These are phyloP conservation scores for Scatophagus argus DNA, from an alignment of 2,113 vertebrate species.

Conservation along the genomic window DNA sequence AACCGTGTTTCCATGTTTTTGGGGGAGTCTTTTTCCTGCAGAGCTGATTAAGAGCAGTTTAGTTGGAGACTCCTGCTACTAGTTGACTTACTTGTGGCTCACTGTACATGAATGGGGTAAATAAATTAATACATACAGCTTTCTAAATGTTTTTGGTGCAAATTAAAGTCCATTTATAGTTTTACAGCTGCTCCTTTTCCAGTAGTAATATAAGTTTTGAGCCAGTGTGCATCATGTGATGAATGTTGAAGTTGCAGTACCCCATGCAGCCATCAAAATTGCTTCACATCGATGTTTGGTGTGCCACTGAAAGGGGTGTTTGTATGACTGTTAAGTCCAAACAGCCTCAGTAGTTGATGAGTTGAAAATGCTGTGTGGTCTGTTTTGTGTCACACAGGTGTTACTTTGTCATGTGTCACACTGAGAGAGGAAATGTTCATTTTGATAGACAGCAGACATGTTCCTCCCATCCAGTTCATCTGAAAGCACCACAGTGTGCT, in stretches of 20 bases:
- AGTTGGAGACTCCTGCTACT: neutral
- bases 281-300: neutral
- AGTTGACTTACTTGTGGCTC: neutral
- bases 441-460: conserved; percentile 72
- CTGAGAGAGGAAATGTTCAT: conserved; percentile 63
- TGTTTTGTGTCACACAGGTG: conserved; percentile 64
- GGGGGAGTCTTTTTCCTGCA: too few relatives aligned
- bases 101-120: neutral
- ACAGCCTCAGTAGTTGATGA: conserved; percentile 12
- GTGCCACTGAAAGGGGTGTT: conserved; percentile 7
- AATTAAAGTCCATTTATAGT: too few relatives aligned
- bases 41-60: neutral
- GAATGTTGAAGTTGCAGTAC: neutral
- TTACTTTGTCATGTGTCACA: conserved; percentile 75
- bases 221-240: neutral
- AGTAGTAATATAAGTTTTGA: neutral
- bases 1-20: neutral
- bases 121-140: neutral
- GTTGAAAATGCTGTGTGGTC: conserved; percentile 44
- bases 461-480: conserved; percentile 35
- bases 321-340: conserved; percentile 25
- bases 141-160: neutral
- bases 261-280: neutral
- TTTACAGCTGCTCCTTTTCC: neutral
- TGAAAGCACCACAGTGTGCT: conserved; percentile 55